Evolutionary conservation across 2,113 vertebrate genomes (phyloP).

Genomic region (Amphilophus citrinellus): DNA sequence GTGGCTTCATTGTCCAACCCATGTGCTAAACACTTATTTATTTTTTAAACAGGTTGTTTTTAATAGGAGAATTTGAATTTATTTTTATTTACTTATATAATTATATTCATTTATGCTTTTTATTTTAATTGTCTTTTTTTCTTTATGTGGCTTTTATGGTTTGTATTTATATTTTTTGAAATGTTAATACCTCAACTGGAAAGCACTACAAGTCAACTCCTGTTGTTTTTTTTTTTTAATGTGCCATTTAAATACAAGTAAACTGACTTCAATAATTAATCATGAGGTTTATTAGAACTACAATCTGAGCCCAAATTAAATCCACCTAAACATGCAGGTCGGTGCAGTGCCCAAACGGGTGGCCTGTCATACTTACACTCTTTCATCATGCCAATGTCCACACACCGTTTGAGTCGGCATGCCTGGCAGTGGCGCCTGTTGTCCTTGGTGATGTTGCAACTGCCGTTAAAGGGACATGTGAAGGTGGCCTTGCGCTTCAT

Average conservation of each 20-base stretch:
- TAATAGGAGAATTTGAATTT: background rate
- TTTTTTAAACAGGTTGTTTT: background rate
- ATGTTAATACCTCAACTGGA: background rate
- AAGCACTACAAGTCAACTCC: background rate
- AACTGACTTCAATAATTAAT: background rate
- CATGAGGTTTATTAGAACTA: background rate
- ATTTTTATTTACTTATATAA: background rate
- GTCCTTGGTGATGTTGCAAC: constrained; percentile 98
- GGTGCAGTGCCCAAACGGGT: background rate
- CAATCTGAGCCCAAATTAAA: background rate
- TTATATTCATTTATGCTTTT: background rate
- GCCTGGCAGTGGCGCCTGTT: constrained; percentile 98
- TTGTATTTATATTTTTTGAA: background rate
- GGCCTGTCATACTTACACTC: constrained; percentile 89
- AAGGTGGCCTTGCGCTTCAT: constrained; percentile 97
- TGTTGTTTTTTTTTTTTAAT: background rate
- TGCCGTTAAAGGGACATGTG: constrained; percentile 93
- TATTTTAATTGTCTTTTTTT: background rate
- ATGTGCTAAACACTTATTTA: background rate
- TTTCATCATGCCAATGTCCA: constrained; percentile 99
- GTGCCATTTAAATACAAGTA: background rate
- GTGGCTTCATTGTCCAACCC: background rate
- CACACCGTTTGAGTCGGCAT: constrained; percentile 93
- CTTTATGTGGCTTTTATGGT: background rate
- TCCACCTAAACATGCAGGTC: background rate